phyloP scores from a whole-genome alignment of 2,888 invertebrate genomes.

The Xylota segnis region DNA sequence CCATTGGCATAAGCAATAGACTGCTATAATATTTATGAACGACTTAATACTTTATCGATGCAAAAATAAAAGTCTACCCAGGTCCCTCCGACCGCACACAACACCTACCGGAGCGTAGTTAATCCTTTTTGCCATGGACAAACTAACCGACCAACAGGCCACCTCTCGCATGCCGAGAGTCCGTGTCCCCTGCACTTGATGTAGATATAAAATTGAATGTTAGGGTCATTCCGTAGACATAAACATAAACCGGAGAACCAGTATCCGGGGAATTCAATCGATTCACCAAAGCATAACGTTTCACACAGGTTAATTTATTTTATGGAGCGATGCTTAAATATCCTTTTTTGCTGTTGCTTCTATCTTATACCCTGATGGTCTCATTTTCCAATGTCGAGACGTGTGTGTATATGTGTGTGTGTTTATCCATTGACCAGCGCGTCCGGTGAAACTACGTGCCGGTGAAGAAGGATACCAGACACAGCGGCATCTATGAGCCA shows the following conservation, averaged over 20 bases:
- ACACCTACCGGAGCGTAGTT: conserved; percentile 53
- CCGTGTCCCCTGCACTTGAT: conserved; percentile 58
- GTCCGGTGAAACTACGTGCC: conserved; percentile 24
- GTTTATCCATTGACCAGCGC: conserved; percentile 41
- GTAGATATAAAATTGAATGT: conserved; percentile 74
- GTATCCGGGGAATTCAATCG: conserved; percentile 73
- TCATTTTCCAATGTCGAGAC: neutral
- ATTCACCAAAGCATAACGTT: conserved; percentile 75
- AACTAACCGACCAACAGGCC: conserved; percentile 46
- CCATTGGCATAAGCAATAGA: conserved; percentile 46
- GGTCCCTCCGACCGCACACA: neutral
- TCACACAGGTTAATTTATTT: conserved; percentile 76
- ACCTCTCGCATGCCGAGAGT: conserved; percentile 37
- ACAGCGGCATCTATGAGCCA: conserved; percentile 46
- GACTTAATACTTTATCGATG: conserved; percentile 75
- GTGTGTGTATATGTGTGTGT: conserved; percentile 21
- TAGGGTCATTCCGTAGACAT: conserved; percentile 72
- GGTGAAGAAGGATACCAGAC: conserved; percentile 28
- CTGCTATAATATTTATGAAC: conserved; percentile 74
- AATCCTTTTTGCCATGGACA: conserved; percentile 60
- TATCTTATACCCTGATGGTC: conserved; percentile 7
- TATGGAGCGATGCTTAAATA: conserved; percentile 72
- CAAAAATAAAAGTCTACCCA: conserved; percentile 48
- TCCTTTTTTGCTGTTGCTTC: conserved; percentile 64
- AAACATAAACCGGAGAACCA: conserved; percentile 70